Evolutionary conservation across 2,888 invertebrate species (phyloP), one percentile per base, ranked within the genome.

Genomic region (Agriopis aurantiaria): DNA sequence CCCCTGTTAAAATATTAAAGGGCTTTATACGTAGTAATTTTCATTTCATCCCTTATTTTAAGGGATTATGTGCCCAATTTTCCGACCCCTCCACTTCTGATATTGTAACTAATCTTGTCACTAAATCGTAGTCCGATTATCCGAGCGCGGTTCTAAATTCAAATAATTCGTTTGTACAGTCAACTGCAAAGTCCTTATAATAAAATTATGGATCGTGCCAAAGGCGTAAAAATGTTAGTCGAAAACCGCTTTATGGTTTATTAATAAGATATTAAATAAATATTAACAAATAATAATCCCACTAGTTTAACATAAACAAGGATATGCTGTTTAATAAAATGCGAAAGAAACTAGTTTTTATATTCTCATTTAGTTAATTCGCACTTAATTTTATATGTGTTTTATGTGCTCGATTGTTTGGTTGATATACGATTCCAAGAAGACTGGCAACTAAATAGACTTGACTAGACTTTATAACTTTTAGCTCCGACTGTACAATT

Each of bases 41-140:
- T 86, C 85, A 84, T 86, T 88, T 87, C 83, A 82, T 79, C 82
- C 79, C 80, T 60, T 80, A 82, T 88, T 89, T 85, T 87, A 82
- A 75, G 73, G 87, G 85, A 90, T 89, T 88, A 88, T 79, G 69
- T 76, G 74, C 79, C 82, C 81, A 85, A 87, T 85, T 86, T 84
- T 78, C 79, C 82, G 78, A 80, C 84, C 88, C 87, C 87, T 78
- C 73, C 78, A 48, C 64, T 52, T 83, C 82, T 82, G 87, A 86
- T 89, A 87, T 89, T 85, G 88, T 89, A 88, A 90, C 88, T 91
- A 91, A 92, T 92, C 91, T 89, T 89, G 90, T 91, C 91, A 89
- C 89, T 88, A 82, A 90, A 89, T 87, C 88, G 85, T 87, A 89
- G 89, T 89, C 87, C 89, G 91, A 92, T 92, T 90, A 91, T 80